These are phyloP conservation scores for Pollenia amentaria DNA, from an alignment of 2,888 invertebrate genomes.

Conservation along the genomic window DNA sequence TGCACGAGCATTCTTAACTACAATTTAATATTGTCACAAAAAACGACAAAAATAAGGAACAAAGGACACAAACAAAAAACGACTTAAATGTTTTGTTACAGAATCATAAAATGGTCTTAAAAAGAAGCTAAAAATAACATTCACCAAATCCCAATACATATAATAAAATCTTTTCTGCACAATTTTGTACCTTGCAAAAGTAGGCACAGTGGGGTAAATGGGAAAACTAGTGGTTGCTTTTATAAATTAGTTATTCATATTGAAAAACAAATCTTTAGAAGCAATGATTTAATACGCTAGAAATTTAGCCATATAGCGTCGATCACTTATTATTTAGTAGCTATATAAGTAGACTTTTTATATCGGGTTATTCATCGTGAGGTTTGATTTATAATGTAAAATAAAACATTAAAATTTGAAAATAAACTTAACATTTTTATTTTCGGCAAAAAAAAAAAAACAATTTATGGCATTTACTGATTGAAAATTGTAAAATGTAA, in stretches of 20 bases:
- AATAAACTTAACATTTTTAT: too few species aligned
- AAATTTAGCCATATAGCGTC: too few species aligned
- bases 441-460: too few species aligned
- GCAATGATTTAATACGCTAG: too few species aligned
- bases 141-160: constrained; percentile 73
- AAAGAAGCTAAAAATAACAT: constrained; percentile 72
- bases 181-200: constrained; percentile 78
- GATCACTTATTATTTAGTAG: too few species aligned
- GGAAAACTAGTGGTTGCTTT: not conserved
- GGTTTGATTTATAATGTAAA: too few species aligned
- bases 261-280: not conserved
- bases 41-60: not conserved
- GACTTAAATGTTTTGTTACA: constrained; percentile 52
- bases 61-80: constrained; percentile 15
- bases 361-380: too few species aligned
- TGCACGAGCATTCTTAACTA: constrained; percentile 46
- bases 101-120: constrained; percentile 60
- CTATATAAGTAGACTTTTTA: too few species aligned
- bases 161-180: constrained; percentile 76
- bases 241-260: not conserved
- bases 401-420: too few species aligned
- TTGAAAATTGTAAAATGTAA: too few species aligned
- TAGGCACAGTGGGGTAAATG: not conserved
- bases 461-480: too few species aligned
- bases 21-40: constrained; percentile 44